Evolutionary conservation across 1,140 invertebrate species (phyloP), one percentile per base, ranked within the genome.

Genomic region (Batillaria attramentaria): DNA sequence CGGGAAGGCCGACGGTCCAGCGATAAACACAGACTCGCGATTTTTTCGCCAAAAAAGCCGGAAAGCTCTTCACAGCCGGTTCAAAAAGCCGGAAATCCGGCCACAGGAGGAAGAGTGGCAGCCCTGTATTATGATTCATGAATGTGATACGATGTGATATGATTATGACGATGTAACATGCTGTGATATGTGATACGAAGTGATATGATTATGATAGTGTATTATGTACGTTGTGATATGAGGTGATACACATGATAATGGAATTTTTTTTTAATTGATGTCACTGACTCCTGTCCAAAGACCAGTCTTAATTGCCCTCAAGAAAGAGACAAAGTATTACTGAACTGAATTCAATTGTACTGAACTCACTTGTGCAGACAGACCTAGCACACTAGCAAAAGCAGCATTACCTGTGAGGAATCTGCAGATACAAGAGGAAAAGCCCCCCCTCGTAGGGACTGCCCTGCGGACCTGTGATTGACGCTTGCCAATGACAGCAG

Each of bases 351-450:
- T 65, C 60, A 13, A n/a, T 18, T 18, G 18, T 28, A 65, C 8
- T 10, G 24, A 65, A 13, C 24, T 13, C 46, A 24, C 46, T 24
- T 50, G 46, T 50, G 46, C 24, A 24, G 46, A 13, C 24, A 13
- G 10, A 13, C 46, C 24, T 65, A n/a, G 13, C 31, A 20, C 60
- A 8, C 8, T 65, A 28, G 31, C 18, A 65, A 65, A 65, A 33
- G 13, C 60, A 65, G 18, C 31, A 13, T 83, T 76, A 94, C 94
- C 93, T 94, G 81, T 93, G 93, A 28, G 95, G 95, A 81, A 98
- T 95, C 92, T 97, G 95, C 43, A 98, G 93, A 88, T 97, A 97
- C 2, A 91, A 78, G 18, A 88, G 85, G 81, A 91, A 91, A 5
- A 89, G 94, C 95, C 89, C 95, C 94, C 89, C 94, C 92, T 91